Evolutionary conservation across 2,888 invertebrate genomes (phyloP).

Genomic region (Drosophila diplacantha): DNA sequence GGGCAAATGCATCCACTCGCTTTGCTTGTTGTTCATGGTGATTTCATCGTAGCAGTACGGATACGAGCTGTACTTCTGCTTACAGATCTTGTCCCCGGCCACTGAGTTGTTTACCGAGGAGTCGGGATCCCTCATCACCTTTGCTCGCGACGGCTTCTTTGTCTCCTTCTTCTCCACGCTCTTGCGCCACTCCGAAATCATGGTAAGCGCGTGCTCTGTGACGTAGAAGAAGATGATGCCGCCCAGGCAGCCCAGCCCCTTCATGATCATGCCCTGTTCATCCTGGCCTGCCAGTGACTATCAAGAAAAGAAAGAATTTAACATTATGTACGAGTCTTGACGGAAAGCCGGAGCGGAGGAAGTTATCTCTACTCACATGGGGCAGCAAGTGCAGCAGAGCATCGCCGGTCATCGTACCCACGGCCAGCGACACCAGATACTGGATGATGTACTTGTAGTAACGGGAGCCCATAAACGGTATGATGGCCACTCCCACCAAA

Average conservation of each 20-base stretch:
- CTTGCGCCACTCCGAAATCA: conserved; percentile 89
- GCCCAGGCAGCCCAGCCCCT: conserved; percentile 84
- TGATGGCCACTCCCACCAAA: conserved; percentile 90
- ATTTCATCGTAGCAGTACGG: conserved; percentile 93
- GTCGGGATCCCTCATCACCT: conserved; percentile 84
- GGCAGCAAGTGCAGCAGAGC: conserved; percentile 94
- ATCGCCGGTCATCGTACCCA: conserved; percentile 94
- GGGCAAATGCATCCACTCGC: conserved; percentile 78
- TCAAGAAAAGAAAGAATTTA: neutral
- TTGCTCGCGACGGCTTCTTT: conserved; percentile 81
- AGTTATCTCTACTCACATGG: conserved; percentile 81
- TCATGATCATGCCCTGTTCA: conserved; percentile 87
- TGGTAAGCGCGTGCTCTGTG: conserved; percentile 88
- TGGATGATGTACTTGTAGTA: conserved; percentile 94
- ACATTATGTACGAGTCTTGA: neutral
- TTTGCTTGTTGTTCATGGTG: conserved; percentile 84
- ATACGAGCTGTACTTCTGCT: conserved; percentile 92
- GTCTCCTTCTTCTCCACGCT: conserved; percentile 83
- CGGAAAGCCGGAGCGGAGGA: neutral
- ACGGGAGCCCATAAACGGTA: conserved; percentile 92
- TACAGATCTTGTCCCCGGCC: conserved; percentile 83
- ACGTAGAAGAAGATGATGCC: conserved; percentile 94
- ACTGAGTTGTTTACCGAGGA: conserved; percentile 76
- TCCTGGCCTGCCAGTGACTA: conserved; percentile 75
- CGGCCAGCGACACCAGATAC: conserved; percentile 94